phyloP scores from a whole-genome alignment of 2,113 vertebrate species.

The Salminus brasiliensis region DNA sequence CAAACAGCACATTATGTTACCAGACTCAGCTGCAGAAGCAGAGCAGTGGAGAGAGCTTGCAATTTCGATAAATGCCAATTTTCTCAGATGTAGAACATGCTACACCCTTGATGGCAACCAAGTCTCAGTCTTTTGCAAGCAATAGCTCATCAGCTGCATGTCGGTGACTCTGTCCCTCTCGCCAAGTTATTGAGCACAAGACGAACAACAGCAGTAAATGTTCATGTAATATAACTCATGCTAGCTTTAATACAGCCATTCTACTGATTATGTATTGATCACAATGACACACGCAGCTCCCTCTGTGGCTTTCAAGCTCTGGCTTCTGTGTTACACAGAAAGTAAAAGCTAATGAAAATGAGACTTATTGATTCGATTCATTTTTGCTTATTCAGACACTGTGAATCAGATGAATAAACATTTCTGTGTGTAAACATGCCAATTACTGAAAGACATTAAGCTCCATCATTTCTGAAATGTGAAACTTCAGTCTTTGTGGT shows the following conservation, averaged over 20 bases:
- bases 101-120: not conserved
- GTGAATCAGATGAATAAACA: not conserved
- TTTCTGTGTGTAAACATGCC: too few relatives aligned
- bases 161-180: not conserved
- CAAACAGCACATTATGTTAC: too few relatives aligned
- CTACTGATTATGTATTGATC: constrained; percentile 44
- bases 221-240: constrained; percentile 8
- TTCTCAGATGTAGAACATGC: too few relatives aligned
- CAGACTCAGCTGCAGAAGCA: too few relatives aligned
- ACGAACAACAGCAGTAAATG: constrained; percentile 3
- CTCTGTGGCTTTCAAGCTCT: not conserved
- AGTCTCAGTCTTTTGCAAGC: not conserved
- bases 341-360: not conserved
- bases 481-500: too few relatives aligned
- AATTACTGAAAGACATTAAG: too few relatives aligned
- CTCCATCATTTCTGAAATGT: too few relatives aligned
- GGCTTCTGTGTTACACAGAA: not conserved
- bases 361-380: not conserved
- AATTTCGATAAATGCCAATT: too few relatives aligned
- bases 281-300: not conserved
- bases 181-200: constrained; percentile 8
- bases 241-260: constrained; percentile 14
- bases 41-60: too few relatives aligned
- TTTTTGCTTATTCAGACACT: not conserved
- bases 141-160: too few relatives aligned